These are phyloP conservation scores for Trilocha varians DNA, from an alignment of 2,888 invertebrate species.

Conservation along the genomic window DNA sequence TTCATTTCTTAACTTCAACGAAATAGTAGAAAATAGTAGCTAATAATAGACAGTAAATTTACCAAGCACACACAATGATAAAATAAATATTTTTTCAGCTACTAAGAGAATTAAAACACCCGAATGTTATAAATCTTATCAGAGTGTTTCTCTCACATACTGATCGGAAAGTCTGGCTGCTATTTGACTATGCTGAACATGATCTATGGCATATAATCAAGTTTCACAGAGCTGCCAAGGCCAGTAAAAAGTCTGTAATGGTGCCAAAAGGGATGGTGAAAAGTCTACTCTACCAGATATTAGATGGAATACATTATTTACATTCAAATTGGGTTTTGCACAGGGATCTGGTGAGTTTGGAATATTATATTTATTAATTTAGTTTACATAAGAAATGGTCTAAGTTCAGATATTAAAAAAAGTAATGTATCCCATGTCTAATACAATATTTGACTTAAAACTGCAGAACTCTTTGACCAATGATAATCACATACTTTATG, in stretches of 20 bases:
- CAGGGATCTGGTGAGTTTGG: constrained; percentile 86
- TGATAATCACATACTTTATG: no score
- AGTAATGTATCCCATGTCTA: no score
- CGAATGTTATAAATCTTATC: constrained; percentile 97
- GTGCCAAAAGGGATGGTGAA: constrained; percentile 99
- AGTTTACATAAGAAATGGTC: no score
- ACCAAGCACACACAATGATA: no score
- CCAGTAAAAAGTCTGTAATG: constrained; percentile 96
- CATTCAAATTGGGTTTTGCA: constrained; percentile 99
- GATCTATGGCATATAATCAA: constrained; percentile 99
- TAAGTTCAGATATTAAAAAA: no score
- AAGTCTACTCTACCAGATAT: constrained; percentile 96
- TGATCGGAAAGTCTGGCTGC: constrained; percentile 96
- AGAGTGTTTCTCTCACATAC: constrained; percentile 96
- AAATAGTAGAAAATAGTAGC: background rate
- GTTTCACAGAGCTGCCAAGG: constrained; percentile 97
- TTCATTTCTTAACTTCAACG: no score
- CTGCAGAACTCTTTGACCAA: no score
- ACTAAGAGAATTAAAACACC: constrained; percentile 94
- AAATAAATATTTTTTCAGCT: constrained; percentile 73
- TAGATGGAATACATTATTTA: constrained; percentile 98
- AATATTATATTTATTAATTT: constrained; percentile 3
- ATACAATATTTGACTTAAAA: no score
- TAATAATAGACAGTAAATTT: background rate
- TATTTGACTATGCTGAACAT: constrained; percentile 99